Evolutionary conservation across 64 coral and sea anemone genomes (phyloP).

Genomic region (Porites lutea): DNA sequence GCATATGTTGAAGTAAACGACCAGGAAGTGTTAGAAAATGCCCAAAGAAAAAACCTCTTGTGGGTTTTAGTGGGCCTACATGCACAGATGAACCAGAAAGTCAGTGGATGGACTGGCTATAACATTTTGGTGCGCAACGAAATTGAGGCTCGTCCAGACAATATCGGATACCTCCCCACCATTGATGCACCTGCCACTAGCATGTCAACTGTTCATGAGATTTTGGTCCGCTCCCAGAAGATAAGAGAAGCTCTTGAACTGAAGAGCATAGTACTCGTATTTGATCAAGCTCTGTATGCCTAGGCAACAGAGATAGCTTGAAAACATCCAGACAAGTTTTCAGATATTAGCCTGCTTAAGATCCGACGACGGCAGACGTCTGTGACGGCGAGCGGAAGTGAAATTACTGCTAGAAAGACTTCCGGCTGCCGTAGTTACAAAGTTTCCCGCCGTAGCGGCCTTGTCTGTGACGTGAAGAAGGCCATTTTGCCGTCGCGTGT

Average conservation of each 20-base stretch:
- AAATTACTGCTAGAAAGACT: too few species aligned
- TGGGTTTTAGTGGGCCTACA: neutral
- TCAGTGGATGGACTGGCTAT: conserved; percentile 5
- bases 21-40: neutral
- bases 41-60: neutral
- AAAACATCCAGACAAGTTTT: neutral
- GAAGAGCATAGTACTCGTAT: neutral
- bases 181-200: neutral
- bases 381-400: too few species aligned
- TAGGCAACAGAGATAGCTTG: neutral
- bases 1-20: neutral
- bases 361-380: too few species aligned
- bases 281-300: conserved; percentile 3
- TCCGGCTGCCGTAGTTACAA: too few species aligned
- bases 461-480: too few species aligned
- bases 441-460: too few species aligned
- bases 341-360: neutral
- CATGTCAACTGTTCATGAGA: neutral
- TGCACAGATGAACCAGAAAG: neutral
- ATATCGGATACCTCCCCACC: neutral
- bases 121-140: neutral
- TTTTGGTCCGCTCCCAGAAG: neutral
- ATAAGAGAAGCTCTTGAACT: neutral
- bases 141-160: neutral
- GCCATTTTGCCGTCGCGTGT: too few species aligned